Evolutionary conservation across 1,140 invertebrate genomes (phyloP), one percentile per base, ranked within the genome.

Genomic region (Plectus sambesii): DNA sequence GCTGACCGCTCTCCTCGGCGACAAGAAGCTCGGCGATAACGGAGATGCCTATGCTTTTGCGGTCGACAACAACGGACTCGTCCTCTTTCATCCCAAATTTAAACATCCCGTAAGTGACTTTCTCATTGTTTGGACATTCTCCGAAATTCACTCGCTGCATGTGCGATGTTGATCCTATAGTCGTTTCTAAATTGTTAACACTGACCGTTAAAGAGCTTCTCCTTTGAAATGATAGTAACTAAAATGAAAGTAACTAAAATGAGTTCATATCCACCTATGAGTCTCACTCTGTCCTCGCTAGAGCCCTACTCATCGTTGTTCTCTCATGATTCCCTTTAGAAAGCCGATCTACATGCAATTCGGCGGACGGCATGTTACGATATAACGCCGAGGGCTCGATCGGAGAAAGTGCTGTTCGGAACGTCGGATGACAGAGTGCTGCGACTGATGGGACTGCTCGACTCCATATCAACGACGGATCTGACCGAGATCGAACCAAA

Each of bases 31-130:
- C n/a, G 36, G 39, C 26, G 47, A 39, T 23, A 41, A 48, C 27
- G 59, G 61, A 19, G 48, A 59, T 24, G 39, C 60, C 12, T 58
- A 63, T 41, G 48, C 49, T 6, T 69, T 69, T 49, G 39, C 69
- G 19, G 48, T 69, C 12, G 64, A 67, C 38, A 65, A 69, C 48
- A 69, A 67, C 42, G 64, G 63, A 48, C 56, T 67, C 30, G 52
- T 66, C 6, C 47, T 66, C 33, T 67, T 53, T 40, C 64, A 67
- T 57, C 63, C 63, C 17, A 49, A 47, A 15, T 47, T 52, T 6
- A 49, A 45, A n/a, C 41, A 55, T 33, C 62, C 62, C 5, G 56
- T 58, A 36, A 45, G 49, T 44, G n/a, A 1, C 37, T 46, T 35
- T 20, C 8, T 27, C 4, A 19, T 2, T 30, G 12, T n/a, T n/a